Conservation (phyloP, 2,888 invertebrate species). For the Sinelater perroti region DNA sequence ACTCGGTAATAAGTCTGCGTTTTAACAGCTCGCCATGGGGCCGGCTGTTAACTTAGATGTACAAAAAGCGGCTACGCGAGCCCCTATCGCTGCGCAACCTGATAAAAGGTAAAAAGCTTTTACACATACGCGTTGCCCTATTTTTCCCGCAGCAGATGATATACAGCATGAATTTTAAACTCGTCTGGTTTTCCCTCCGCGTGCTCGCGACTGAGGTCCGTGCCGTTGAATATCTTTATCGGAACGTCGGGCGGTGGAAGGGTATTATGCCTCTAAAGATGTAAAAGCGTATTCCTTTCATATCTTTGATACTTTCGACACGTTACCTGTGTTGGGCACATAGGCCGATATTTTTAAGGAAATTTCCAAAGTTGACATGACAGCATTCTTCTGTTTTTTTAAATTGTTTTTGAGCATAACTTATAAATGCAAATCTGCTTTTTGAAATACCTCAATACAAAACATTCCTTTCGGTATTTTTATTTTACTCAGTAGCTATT, state of each 20-base stretch:
- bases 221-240: constrained; percentile 10
- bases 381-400: no score
- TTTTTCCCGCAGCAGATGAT: constrained; percentile 13
- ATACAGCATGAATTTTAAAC: constrained; percentile 18
- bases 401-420: no score
- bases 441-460: no score
- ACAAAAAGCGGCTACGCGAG: constrained; percentile 11
- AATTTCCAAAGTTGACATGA: no score
- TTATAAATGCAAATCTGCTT: no score
- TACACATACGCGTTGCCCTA: constrained; percentile 15
- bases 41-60: constrained; percentile 6
- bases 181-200: constrained; percentile 8
- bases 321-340: no score
- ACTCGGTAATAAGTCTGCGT: constrained; percentile 8
- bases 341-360: no score
- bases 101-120: constrained; percentile 18
- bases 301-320: no score
- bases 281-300: no score
- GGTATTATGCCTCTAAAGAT: neutral
- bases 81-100: constrained; percentile 12
- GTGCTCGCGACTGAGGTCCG: constrained; percentile 11
- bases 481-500: constrained; percentile 30
- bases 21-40: constrained; percentile 6
- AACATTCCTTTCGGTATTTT: no score
- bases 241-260: neutral